Percentiles rank a stretch among this genome's conserved stretches.
These are phyloP conservation scores for Ylistrum balloti DNA, from an alignment of 1,140 invertebrate species.

Conservation along the genomic window DNA sequence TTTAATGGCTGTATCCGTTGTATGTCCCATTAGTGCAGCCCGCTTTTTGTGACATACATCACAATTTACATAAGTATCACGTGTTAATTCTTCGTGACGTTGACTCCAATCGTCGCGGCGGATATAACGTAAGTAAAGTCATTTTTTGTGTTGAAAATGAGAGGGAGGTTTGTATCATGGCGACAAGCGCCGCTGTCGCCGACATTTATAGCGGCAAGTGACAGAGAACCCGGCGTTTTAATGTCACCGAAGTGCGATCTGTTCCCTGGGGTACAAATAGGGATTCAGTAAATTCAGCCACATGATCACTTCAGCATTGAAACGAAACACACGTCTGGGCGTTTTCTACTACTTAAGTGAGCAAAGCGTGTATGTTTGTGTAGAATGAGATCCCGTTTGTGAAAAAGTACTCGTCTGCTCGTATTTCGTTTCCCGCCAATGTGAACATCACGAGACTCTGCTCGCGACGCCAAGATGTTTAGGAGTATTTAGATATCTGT, in stretches of 20 bases:
- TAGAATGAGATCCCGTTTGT: not conserved
- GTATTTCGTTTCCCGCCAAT: not conserved
- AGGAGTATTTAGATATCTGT: not conserved
- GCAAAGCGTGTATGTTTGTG: not conserved
- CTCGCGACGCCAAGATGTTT: not conserved
- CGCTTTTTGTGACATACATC: conserved; percentile 31
- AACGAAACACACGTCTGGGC: not conserved
- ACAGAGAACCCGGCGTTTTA: conserved; percentile 16
- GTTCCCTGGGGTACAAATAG: not conserved
- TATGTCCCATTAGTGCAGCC: not conserved
- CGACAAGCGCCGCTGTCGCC: not conserved
- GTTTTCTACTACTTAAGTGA: not conserved
- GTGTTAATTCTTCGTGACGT: not conserved
- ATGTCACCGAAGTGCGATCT: conserved; percentile 32
- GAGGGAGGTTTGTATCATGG: conserved; percentile 25
- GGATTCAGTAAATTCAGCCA: not conserved
- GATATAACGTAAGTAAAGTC: not conserved
- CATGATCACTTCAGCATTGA: not conserved
- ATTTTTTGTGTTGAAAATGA: conserved; percentile 25
- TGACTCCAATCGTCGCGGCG: not conserved
- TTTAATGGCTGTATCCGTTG: not conserved
- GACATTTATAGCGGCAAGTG: conserved; percentile 23
- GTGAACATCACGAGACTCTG: not conserved
- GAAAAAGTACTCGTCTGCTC: not conserved
- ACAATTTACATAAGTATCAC: conserved; percentile 19